Percentiles rank a stretch among this genome's conserved stretches.
Conservation (phyloP, 2,888 invertebrate genomes). For the Caenorhabditis sp. region DNA sequence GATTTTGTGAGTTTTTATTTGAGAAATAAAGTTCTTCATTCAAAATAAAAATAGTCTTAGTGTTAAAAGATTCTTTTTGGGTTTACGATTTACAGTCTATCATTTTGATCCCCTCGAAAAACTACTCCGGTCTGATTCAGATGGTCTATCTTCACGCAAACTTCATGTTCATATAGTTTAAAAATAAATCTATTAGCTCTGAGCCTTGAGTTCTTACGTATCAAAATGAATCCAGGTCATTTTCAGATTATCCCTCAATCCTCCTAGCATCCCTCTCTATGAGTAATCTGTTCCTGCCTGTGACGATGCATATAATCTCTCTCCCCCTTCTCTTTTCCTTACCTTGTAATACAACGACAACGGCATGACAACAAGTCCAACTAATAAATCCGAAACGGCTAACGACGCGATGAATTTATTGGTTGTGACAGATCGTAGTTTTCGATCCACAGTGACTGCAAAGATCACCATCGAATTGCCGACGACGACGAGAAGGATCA, state of each 20-base stretch:
- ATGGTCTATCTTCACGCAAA: too few species aligned
- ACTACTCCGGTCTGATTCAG: too few species aligned
- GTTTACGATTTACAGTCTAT: too few species aligned
- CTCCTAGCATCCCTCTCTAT: not conserved
- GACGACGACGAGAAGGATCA: conserved; percentile 53
- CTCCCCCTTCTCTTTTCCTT: not conserved
- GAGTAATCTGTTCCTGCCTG: not conserved
- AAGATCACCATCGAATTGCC: conserved; percentile 53
- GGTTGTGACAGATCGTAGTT: conserved; percentile 57
- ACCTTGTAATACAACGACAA: conserved; percentile 58
- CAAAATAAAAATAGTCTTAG: too few species aligned
- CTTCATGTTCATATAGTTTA: too few species aligned
- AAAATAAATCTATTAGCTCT: too few species aligned
- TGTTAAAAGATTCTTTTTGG: too few species aligned
- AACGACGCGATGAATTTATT: conserved; percentile 62
- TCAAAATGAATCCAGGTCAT: not conserved
- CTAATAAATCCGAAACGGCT: conserved; percentile 61
- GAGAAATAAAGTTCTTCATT: too few species aligned
- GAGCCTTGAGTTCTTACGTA: too few species aligned
- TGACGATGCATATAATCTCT: not conserved
- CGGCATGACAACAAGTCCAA: conserved; percentile 61
- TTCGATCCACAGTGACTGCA: conserved; percentile 53
- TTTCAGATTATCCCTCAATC: not conserved
- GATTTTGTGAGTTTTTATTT: too few species aligned
- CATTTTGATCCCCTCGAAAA: too few species aligned